Conservation (phyloP, 2,888 invertebrate genomes). For the Phasia obesa region DNA sequence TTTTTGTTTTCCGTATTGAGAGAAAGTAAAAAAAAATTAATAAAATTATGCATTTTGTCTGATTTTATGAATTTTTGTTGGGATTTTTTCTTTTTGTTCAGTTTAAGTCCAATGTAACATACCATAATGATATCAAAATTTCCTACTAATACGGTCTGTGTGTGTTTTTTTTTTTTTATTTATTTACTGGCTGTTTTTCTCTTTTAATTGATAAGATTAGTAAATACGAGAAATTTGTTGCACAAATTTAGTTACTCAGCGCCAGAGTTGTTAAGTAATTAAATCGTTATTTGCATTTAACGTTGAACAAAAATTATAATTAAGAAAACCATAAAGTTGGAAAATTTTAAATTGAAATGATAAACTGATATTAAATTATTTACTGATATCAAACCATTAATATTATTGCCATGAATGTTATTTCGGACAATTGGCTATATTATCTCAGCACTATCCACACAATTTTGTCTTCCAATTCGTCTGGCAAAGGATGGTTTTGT, state of each 20-base stretch:
- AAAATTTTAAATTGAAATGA: too few relatives aligned
- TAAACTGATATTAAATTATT: too few relatives aligned
- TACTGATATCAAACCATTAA: too few relatives aligned
- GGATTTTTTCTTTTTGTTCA: conserved; percentile 13
- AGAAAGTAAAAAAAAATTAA: conserved; percentile 30
- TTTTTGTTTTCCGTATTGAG: conserved; percentile 20
- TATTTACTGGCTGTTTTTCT: conserved; percentile 30
- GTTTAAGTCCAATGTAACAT: conserved; percentile 23
- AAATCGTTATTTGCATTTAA: background rate
- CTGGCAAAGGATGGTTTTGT: too few relatives aligned
- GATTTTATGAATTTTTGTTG: conserved; percentile 17
- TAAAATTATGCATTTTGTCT: conserved; percentile 19
- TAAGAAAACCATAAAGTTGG: too few relatives aligned
- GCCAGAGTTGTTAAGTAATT: conserved; percentile 22
- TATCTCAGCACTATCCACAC: too few relatives aligned
- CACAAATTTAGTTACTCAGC: conserved; percentile 13
- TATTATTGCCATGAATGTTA: too few relatives aligned
- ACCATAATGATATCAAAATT: conserved; percentile 1
- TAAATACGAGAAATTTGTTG: conserved; percentile 50
- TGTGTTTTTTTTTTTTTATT: conserved; percentile 12
- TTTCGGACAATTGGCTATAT: too few relatives aligned
- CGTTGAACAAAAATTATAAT: too few relatives aligned
- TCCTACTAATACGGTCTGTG: too few relatives aligned
- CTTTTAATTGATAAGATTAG: conserved; percentile 68
- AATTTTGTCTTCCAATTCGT: too few relatives aligned